Evolutionary conservation across 2,797 vertebrate species (phyloP), one percentile per base, ranked within the genome.

Genomic region (Scolopax rusticola): DNA sequence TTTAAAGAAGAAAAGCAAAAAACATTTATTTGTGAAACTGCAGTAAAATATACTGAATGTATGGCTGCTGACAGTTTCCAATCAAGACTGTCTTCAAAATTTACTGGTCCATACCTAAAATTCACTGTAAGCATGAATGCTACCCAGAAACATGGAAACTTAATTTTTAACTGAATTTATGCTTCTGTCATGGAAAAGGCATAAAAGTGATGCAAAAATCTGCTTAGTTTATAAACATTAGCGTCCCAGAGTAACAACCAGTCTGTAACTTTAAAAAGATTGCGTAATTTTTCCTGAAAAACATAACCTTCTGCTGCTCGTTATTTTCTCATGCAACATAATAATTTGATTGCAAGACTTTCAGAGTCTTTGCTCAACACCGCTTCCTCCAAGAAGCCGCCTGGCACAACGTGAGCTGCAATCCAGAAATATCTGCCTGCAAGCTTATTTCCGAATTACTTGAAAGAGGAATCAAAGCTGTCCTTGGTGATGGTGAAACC

Each of bases 241-340:
- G 59, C 71, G 71, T 93, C 57, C 48, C 47, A 77, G 54, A 89
- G 68, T 87, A 94, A 78, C 64, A 85, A 51, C 4, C n/a, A 47
- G 71, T 7, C 36, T 73, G 73, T 61, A 64, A 86, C 83, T 94
- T 91, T 50, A 63, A 93, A 74, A 80, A 73, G 84, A 87, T 93
- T 74, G 80, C 0, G 3, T 4, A 57, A 76, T 69, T 95, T 95
- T 94, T 87, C 95, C 94, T 96, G 88, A 96, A 93, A 95, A 95
- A 86, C 90, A 92, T 67, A 84, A 79, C 43, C 87, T 80, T 54
- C 63, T 1, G 0, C 54, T 50, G 43, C 38, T 87, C 18, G 36
- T 15, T 85, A 83, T 83, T 95, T 91, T 96, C 70, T 78, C 67
- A 93, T 47, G 77, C 76, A 82, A 92, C 61, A 11, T 16, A 64